phyloP scores from a whole-genome alignment of 2,797 vertebrate species.

The Acipenser transmontanus region DNA sequence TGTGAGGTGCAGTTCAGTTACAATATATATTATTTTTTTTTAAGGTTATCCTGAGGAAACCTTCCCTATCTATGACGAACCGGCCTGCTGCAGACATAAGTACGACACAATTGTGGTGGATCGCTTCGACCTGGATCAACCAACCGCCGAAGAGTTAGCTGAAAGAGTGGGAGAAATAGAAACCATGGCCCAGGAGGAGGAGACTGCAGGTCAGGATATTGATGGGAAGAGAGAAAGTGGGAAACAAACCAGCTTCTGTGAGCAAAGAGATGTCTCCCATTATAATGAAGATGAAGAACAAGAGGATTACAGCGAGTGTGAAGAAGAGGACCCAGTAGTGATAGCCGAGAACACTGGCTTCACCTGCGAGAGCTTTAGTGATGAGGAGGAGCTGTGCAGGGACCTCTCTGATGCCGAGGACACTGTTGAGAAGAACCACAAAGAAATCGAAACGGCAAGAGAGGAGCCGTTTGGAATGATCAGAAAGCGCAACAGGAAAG shows the following conservation, averaged over 20 bases:
- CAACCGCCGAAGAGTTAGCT: constrained; percentile 67
- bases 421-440: constrained; percentile 17
- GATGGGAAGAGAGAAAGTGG: constrained; percentile 28
- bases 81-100: constrained; percentile 38
- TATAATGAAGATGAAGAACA: constrained; percentile 47
- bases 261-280: constrained; percentile 49
- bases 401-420: constrained; percentile 37
- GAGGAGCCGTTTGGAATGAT: constrained; percentile 27
- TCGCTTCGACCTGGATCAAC: constrained; percentile 51
- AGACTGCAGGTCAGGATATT: constrained; percentile 20
- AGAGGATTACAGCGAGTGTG: constrained; percentile 39
- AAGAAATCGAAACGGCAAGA: constrained; percentile 17
- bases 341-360: constrained; percentile 78
- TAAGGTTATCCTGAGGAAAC: constrained; percentile 85
- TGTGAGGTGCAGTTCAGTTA: too few species aligned
- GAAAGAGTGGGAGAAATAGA: constrained; percentile 68
- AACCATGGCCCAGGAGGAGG: constrained; percentile 19
- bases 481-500: constrained; percentile 58
- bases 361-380: constrained; percentile 48
- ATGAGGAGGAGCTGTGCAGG: constrained; percentile 51
- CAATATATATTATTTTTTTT: too few species aligned
- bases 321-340: constrained; percentile 76
- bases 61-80: constrained; percentile 67
- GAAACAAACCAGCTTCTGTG: constrained; percentile 45
- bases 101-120: constrained; percentile 59